These are phyloP conservation scores for Candidula unifasciata DNA, from an alignment of 2,888 invertebrate species.

Conservation along the genomic window DNA sequence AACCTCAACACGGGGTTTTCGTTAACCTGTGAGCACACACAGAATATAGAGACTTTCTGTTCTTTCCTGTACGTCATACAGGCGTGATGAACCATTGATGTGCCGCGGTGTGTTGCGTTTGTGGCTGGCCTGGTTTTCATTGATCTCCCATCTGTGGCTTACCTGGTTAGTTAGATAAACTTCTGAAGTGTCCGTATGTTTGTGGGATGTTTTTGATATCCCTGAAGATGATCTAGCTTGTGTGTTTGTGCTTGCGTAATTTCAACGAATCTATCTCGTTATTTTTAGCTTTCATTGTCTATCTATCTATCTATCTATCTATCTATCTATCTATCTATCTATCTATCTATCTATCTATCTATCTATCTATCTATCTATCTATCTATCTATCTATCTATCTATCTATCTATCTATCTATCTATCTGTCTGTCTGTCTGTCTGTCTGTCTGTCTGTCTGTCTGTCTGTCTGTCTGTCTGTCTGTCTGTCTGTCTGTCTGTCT, in stretches of 20 bases:
- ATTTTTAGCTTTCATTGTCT: no score
- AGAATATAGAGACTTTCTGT: background rate
- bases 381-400: constrained; percentile 36
- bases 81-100: background rate
- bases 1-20: background rate
- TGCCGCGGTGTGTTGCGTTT: background rate
- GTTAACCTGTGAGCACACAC: background rate
- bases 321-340: no score
- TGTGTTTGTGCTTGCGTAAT: no score
- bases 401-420: constrained; percentile 10
- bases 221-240: background rate
- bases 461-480: constrained; percentile 40
- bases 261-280: no score
- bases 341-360: background rate
- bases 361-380: background rate
- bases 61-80: background rate
- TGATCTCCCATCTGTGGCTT: background rate
- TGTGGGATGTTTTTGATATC: background rate
- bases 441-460: background rate
- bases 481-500: constrained; percentile 4
- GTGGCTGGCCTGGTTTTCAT: background rate
- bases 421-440: background rate
- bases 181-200: background rate
- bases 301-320: no score
- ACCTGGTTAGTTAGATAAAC: background rate